phyloP scores from a whole-genome alignment of 2,797 vertebrate genomes.

The Ibycter americanus region DNA sequence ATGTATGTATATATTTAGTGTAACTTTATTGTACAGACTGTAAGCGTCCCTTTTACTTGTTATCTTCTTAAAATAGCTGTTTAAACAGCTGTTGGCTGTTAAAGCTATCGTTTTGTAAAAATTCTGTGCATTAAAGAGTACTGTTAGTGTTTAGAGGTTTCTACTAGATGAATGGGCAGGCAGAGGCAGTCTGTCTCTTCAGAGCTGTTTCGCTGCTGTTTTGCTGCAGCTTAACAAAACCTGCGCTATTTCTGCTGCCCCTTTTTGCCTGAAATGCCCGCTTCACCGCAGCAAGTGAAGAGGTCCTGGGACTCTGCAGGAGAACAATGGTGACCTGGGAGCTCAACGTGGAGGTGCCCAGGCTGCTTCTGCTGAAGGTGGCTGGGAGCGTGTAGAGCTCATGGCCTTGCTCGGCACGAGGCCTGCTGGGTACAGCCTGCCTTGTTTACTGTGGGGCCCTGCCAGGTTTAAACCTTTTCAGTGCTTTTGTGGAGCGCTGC shows the following conservation, averaged over 20 bases:
- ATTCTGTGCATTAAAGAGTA: accelerated
- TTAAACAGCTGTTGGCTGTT: not conserved
- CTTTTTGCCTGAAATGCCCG: accelerated
- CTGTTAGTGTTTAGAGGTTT: not conserved
- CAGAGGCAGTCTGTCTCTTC: not conserved
- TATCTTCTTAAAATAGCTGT: not conserved
- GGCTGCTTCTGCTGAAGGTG: not conserved
- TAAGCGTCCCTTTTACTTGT: accelerated
- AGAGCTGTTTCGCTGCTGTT: not conserved
- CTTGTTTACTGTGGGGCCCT: not conserved
- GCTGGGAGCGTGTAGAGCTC: accelerated
- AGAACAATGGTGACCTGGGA: accelerated
- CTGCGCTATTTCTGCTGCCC: accelerated
- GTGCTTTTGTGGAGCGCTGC: not conserved
- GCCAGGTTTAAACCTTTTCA: not conserved
- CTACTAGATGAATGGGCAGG: no score
- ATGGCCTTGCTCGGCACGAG: accelerated
- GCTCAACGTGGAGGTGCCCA: not conserved
- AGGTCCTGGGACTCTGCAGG: no score
- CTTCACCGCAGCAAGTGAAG: not conserved
- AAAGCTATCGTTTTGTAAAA: accelerated
- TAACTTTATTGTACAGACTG: accelerated
- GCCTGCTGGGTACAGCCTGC: not conserved
- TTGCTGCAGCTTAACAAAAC: accelerated
- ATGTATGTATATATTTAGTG: accelerated